These are phyloP conservation scores for Galbula dea DNA, from an alignment of 2,113 vertebrate genomes.

Conservation along the genomic window DNA sequence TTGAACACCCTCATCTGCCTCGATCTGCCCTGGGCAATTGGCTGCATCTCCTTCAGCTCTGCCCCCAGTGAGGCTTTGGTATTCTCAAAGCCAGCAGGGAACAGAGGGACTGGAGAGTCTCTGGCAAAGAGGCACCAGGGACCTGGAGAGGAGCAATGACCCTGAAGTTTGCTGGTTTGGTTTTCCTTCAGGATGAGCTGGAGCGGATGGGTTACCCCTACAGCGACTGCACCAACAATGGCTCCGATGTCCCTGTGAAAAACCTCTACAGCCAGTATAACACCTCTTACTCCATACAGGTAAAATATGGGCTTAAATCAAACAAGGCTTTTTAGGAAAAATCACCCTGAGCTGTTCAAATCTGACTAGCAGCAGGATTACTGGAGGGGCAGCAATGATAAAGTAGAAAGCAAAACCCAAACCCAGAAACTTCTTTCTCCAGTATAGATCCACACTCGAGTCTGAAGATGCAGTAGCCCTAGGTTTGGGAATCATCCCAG, in stretches of 20 bases:
- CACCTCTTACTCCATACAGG: conserved; percentile 78
- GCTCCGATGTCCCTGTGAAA: conserved; percentile 67
- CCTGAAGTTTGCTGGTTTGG: neutral
- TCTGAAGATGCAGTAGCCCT: neutral
- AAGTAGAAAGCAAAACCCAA: neutral
- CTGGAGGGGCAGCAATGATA: neutral
- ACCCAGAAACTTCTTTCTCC: neutral
- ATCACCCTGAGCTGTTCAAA: neutral
- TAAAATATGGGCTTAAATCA: neutral
- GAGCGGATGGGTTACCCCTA: conserved; percentile 75
- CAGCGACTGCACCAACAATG: conserved; percentile 74
- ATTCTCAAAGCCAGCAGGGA: neutral
- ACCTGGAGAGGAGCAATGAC: fast-evolving
- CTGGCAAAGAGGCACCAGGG: neutral
- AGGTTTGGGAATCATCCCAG: neutral
- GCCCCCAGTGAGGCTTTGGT: fast-evolving
- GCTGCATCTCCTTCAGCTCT: neutral
- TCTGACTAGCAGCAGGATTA: neutral
- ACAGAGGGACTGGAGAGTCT: neutral
- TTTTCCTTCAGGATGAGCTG: conserved; percentile 72
- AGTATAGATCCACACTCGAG: neutral
- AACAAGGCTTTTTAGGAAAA: neutral
- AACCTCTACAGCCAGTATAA: conserved; percentile 74
- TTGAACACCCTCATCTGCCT: neutral
- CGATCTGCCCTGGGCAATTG: neutral